A percentile compares a stretch with the other conserved stretches of the same genome.
Conservation (phyloP, 2,113 vertebrate species). For the Isichthys henryi region DNA sequence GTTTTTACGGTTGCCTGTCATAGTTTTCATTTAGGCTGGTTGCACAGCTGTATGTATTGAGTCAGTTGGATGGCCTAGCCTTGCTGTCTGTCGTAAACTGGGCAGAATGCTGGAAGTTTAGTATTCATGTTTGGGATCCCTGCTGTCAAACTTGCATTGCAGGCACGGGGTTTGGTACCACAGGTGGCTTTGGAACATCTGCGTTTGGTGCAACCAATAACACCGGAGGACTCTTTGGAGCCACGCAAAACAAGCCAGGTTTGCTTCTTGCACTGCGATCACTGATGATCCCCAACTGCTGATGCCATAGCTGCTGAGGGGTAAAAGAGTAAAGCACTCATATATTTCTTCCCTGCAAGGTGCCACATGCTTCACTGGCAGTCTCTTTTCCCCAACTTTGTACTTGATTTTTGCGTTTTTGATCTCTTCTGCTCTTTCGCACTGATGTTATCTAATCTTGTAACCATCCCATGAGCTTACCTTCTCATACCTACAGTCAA, state of each 20-base stretch:
- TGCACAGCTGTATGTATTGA: not conserved
- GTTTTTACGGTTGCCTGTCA: not conserved
- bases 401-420: not conserved
- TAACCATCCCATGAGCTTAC: not conserved
- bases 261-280: conserved; percentile 2
- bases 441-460: not conserved
- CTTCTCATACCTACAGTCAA: not conserved
- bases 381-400: not conserved
- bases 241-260: conserved; percentile 87
- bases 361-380: not conserved
- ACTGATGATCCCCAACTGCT: not conserved
- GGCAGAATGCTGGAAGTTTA: not conserved
- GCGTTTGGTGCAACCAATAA: conserved; percentile 80
- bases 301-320: not conserved
- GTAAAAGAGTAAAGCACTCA: not conserved
- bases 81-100: not conserved
- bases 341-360: not conserved
- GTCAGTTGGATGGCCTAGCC: not conserved
- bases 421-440: not conserved
- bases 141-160: conserved; percentile 14
- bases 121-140: not conserved
- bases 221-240: conserved; percentile 80
- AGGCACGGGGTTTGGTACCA: conserved; percentile 79
- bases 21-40: not conserved
- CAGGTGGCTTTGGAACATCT: conserved; percentile 80